These are phyloP conservation scores for Propithecus perrieri DNA, from an alignment of 2,797 vertebrate species.

Conservation along the genomic window DNA sequence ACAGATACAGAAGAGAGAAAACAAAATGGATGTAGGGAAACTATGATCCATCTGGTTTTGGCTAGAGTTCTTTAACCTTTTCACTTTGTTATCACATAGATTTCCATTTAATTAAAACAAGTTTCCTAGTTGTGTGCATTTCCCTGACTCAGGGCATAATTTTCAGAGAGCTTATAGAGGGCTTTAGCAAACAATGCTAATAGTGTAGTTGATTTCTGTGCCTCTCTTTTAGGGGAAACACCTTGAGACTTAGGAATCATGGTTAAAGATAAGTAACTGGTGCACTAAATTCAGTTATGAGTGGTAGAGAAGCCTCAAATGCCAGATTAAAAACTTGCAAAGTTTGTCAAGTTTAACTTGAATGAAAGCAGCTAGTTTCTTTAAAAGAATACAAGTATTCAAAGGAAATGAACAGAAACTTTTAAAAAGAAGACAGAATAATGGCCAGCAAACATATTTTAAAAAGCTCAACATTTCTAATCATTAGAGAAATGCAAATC, in stretches of 20 bases:
- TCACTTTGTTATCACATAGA: not conserved
- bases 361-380: not conserved
- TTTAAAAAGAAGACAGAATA: too few species aligned
- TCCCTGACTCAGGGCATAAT: not conserved
- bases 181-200: not conserved
- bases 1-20: not conserved
- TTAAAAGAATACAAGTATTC: not conserved
- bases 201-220: not conserved
- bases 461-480: too few species aligned
- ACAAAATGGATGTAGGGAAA: not conserved
- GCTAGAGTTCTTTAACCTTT: not conserved
- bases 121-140: not conserved
- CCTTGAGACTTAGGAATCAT: not conserved
- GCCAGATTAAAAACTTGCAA: not conserved
- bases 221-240: not conserved
- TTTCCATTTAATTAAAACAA: slow-evolving; percentile 15
- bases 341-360: not conserved
- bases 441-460: too few species aligned
- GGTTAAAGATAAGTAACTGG: not conserved
- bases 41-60: not conserved
- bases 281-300: not conserved
- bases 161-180: not conserved
- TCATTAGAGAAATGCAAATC: too few species aligned
- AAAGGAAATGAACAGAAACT: too few species aligned
- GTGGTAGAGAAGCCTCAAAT: not conserved